Evolutionary conservation across 1,140 invertebrate genomes (phyloP).

Genomic region (Anastrepha obliqua): DNA sequence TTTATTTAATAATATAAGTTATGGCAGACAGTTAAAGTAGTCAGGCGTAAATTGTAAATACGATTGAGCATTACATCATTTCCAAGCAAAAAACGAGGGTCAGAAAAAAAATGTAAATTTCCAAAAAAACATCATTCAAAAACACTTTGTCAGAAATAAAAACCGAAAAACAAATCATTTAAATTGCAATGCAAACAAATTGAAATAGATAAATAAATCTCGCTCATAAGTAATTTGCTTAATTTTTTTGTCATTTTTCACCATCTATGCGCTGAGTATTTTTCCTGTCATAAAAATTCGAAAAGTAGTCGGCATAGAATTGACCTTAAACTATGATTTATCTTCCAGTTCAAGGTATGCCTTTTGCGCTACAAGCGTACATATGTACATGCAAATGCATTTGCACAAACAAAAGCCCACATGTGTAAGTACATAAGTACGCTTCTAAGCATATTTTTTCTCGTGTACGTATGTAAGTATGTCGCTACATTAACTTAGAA

Average conservation of each 20-base stretch:
- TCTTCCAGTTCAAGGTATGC: slow-evolving; percentile 33
- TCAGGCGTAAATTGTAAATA: not conserved
- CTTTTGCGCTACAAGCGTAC: not conserved
- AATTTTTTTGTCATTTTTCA: slow-evolving; percentile 10
- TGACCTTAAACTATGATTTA: slow-evolving; percentile 45
- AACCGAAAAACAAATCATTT: slow-evolving; percentile 12
- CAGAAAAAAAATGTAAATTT: not conserved
- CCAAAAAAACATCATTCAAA: not conserved
- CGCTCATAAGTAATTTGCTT: slow-evolving; percentile 6
- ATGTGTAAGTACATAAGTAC: not conserved
- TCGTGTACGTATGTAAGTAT: too few species aligned
- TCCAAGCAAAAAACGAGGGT: not conserved
- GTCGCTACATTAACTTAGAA: not conserved
- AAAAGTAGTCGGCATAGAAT: slow-evolving; percentile 1
- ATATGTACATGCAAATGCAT: not conserved
- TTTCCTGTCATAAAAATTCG: slow-evolving; percentile 26
- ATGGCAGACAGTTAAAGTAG: slow-evolving; percentile 6
- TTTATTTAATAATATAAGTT: not conserved
- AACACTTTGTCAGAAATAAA: not conserved
- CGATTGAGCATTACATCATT: slow-evolving; percentile 19
- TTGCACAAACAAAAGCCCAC: too few species aligned
- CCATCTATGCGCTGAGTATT: not conserved
- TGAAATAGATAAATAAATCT: slow-evolving; percentile 45
- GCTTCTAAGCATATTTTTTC: too few species aligned
- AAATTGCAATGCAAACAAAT: slow-evolving; percentile 6